Base-by-base conservation (phyloP, 2,888 invertebrate species). In the Leptinotarsa juncta region DNA sequence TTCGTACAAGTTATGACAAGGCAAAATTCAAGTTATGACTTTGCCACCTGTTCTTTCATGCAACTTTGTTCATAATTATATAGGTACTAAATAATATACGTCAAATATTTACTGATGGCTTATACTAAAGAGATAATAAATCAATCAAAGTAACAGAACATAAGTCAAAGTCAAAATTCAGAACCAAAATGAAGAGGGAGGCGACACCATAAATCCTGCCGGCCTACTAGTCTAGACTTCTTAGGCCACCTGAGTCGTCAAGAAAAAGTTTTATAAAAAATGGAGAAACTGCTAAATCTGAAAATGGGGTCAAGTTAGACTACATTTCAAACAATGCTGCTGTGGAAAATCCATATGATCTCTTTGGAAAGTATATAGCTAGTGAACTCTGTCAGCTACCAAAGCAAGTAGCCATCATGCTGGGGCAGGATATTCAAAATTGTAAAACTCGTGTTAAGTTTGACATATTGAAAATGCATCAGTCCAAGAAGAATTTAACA, bases 301-400 rank as follows among this genome's bases (percentile, higher is more conserved):
- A 53, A 18, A 53, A 53, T 3, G 53, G 53, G 53, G 18, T 69
- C 18, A 66, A 66, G 66, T 50, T 66, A 48, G 66, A 66, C 48
- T 20, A 66, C 66, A n/a, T 50, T 67, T 18, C 18, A 48, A 49
- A 67, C 32, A 67, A 42, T 55, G 16, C 53, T 69, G 57, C 42
- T 69, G 69, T 57, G 23, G 57, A 72, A 20, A 67, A 57, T 57
- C 72, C 67, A 42, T 49, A 49, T 66, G 50, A 72, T 57, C 67
- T 42, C 60, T 67, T 72, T 67, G 72, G 72, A 5, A 15, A 60
- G n/a, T 67, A 48, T 67, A 48, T 67, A 57, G 67, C 72, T 62
- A 20, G 20, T 67, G 49, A 53, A 18, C 20, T 18, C 2, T 20
- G 18, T 53, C 53, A 53, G 53, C 53, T 51, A 51, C 50, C 55